Evolutionary conservation across 2,113 vertebrate genomes (phyloP), one percentile per base, ranked within the genome.

Genomic region (Ondatra zibethicus): DNA sequence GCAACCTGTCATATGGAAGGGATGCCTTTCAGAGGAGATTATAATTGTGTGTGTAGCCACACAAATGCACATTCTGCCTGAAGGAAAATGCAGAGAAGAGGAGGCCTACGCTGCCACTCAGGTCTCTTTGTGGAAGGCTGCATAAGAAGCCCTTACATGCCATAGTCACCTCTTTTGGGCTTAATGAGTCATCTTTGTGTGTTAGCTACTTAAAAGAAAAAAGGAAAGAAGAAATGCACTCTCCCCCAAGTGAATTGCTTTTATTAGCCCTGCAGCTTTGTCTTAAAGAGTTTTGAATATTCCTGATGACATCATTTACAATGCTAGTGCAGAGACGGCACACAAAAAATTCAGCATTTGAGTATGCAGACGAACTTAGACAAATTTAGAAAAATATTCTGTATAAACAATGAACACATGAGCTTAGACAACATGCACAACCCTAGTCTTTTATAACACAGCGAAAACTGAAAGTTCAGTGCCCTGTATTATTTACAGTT

Each of bases 1-100:
- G 97, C 82, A 93, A 93, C 96, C 95, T 97, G 97, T 98, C 97
- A 96, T 97, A 97, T 58, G 97, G 96, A 97, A 97, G 97, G 96
- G 96, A 89, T 94, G 97, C 96, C 93, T 98, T 97, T 98, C 97
- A 96, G 78, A 85, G 89, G 93, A 98, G 97, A 98, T 97, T 98
- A 96, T 96, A 93, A 96, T 86, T 97, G 97, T 97, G 95, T 95
- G 73, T 92, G 93, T 96, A 96, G 96, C 87, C 96, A 95, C 94
- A 97, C 96, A 97, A 97, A 92, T 97, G 98, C 97, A 92, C 97
- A 96, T 97, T 97, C 96, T 95, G 96, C 97, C 96, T 77, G 70
- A 75, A 96, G 96, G 96, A 90, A 97, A 97, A 88, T 91, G 82
- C 91, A 77, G 78, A 84, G 95, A 97, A 94, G 95, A 94, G 95